Percentiles rank a stretch among this genome's conserved stretches.
Evolutionary conservation across 2,888 invertebrate species (phyloP).

Genomic region (Muschampia plurimacula): DNA sequence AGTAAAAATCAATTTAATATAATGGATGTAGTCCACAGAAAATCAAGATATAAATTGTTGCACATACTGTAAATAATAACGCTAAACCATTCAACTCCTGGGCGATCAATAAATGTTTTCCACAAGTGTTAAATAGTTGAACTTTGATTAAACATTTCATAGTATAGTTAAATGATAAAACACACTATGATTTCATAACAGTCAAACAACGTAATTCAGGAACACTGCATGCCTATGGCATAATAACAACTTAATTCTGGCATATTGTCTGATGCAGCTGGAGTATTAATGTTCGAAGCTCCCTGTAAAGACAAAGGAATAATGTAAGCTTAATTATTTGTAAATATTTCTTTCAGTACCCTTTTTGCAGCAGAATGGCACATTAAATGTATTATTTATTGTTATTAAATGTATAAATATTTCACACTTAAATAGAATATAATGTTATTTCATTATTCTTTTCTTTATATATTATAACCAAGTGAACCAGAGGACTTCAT

Average conservation of each 20-base stretch:
- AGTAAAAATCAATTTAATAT: not conserved
- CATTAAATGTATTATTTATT: too few relatives aligned
- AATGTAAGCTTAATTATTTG: not conserved
- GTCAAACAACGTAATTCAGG: constrained; percentile 50
- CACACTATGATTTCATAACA: constrained; percentile 53
- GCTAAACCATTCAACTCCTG: not conserved
- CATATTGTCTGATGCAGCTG: constrained; percentile 50
- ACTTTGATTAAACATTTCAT: constrained; percentile 22
- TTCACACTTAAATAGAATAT: too few relatives aligned
- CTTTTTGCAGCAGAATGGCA: too few relatives aligned
- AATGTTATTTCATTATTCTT: too few relatives aligned
- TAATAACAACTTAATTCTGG: constrained; percentile 47
- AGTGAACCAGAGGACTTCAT: too few relatives aligned
- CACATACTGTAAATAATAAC: not conserved
- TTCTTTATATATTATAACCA: too few relatives aligned
- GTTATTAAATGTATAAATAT: too few relatives aligned
- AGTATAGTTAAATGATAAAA: constrained; percentile 46
- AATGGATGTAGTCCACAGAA: not conserved
- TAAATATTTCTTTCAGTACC: too few relatives aligned
- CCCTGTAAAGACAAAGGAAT: constrained; percentile 40
- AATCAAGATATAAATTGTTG: not conserved
- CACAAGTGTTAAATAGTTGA: constrained; percentile 17
- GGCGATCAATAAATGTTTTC: constrained; percentile 8
- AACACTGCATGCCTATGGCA: constrained; percentile 55
- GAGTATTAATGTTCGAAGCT: constrained; percentile 42